Evolutionary conservation across 2,113 vertebrate genomes (phyloP).

Genomic region (Fregetta grallaria): DNA sequence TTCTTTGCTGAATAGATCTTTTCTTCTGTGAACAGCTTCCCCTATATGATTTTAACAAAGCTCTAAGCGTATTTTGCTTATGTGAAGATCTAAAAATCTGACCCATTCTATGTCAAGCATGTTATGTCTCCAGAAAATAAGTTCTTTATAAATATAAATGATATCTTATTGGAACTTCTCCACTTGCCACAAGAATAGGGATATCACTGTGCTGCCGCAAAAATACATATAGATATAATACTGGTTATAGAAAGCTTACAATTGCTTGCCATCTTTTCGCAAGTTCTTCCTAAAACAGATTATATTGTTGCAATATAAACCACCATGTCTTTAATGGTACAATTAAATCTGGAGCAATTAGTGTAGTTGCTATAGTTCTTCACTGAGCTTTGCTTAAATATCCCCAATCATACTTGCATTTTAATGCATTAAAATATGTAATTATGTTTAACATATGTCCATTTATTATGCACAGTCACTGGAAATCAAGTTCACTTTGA

Average conservation of each 20-base stretch:
- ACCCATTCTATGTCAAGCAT: neutral
- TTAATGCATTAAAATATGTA: neutral
- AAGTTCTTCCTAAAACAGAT: neutral
- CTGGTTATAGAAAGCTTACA: neutral
- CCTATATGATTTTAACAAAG: neutral
- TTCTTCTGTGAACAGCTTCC: neutral
- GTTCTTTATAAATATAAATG: neutral
- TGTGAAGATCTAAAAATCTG: neutral
- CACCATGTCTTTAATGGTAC: neutral
- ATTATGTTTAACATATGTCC: neutral
- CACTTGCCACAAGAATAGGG: neutral
- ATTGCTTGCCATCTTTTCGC: neutral
- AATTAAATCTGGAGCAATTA: neutral
- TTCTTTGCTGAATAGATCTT: neutral
- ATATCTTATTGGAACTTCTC: neutral
- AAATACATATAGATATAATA: neutral
- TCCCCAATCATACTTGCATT: neutral
- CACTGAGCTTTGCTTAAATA: neutral
- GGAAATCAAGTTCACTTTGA: neutral
- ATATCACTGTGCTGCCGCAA: neutral
- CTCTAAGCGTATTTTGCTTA: neutral
- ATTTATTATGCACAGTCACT: neutral
- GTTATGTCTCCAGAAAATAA: neutral
- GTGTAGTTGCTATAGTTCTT: neutral
- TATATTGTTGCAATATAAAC: neutral